Evolutionary conservation across 2,797 vertebrate species (phyloP), one percentile per base, ranked within the genome.

Genomic region (Craterocephalus amniculus): DNA sequence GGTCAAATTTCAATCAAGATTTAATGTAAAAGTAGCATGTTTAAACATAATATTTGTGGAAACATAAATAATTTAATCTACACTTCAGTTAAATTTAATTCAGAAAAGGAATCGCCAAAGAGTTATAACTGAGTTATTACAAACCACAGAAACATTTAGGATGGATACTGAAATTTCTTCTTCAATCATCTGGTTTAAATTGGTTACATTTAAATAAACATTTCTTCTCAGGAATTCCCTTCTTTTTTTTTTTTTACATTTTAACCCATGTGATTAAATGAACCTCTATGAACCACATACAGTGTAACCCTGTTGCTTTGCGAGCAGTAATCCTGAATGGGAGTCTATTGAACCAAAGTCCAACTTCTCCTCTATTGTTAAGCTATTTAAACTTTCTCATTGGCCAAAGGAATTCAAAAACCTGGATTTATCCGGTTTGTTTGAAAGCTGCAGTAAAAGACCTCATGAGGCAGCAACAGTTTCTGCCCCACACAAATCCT

Each of bases 391-490:
- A 72, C 60, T 61, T 72, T 74, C 63, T 75, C 63, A 59, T 32
- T 56, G 29, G 40, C 71, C 32, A 31, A 62, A 81, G 70, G 70
- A 78, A 85, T 86, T 72, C 55, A 58, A 71, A 83, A 80, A 70
- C 20, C 63, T 74, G 18, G 56, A 20, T 79, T 78, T 77, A 78
- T 72, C 36, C 55, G 38, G 63, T 3, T 6, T 16, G 26, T 61
- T 67, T 70, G 22, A 65, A 70, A 76, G 6, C 32, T 62, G 10
- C 51, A 69, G 63, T 24, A 3, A 55, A 36, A 56, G 34, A 65
- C 31, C 36, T 61, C 62, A 49, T 57, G 26, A 35, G 22, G 20
- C 65, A 65, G 45, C 7, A 80, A 70, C 48, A 0, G 18, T 35
- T 51, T 62, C 29, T 58, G 24, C 71, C 55, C 7, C n/a, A 32